phyloP scores from a whole-genome alignment of 2,113 vertebrate species.

The Scomber colias region DNA sequence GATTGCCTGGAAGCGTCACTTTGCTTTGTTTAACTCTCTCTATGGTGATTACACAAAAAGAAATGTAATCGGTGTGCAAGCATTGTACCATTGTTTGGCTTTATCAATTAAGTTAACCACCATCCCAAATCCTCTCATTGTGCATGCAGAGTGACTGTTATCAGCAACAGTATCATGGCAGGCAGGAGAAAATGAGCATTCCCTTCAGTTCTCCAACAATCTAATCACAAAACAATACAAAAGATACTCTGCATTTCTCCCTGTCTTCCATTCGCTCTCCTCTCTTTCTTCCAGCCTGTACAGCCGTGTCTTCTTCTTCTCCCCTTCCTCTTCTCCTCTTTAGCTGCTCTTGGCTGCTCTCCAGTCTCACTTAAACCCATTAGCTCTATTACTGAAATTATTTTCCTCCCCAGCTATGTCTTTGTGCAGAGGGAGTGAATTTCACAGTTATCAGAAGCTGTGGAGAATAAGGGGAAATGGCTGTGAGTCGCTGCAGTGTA shows the following conservation, averaged over 20 bases:
- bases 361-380: slow-evolving; percentile 90
- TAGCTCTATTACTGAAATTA: slow-evolving; percentile 90
- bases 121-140: slow-evolving; percentile 84
- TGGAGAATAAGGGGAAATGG: slow-evolving; percentile 72
- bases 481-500: slow-evolving; percentile 63
- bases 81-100: slow-evolving; percentile 79
- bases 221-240: slow-evolving; percentile 76
- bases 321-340: slow-evolving; percentile 67
- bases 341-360: slow-evolving; percentile 85
- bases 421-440: slow-evolving; percentile 88
- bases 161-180: slow-evolving; percentile 80
- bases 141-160: slow-evolving; percentile 71
- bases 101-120: slow-evolving; percentile 85
- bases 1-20: slow-evolving; percentile 69
- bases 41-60: slow-evolving; percentile 77
- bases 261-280: slow-evolving; percentile 44
- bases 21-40: slow-evolving; percentile 75
- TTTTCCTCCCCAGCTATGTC: slow-evolving; percentile 84
- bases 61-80: slow-evolving; percentile 75
- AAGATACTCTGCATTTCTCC: slow-evolving; percentile 63
- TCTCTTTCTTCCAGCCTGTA: slow-evolving; percentile 75
- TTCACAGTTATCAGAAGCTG: slow-evolving; percentile 89
- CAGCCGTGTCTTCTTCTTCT: slow-evolving; percentile 69
- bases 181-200: slow-evolving; percentile 71
- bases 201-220: slow-evolving; percentile 63